Evolutionary conservation across 2,888 invertebrate genomes (phyloP).

Genomic region (Yponomeuta plumbellus): DNA sequence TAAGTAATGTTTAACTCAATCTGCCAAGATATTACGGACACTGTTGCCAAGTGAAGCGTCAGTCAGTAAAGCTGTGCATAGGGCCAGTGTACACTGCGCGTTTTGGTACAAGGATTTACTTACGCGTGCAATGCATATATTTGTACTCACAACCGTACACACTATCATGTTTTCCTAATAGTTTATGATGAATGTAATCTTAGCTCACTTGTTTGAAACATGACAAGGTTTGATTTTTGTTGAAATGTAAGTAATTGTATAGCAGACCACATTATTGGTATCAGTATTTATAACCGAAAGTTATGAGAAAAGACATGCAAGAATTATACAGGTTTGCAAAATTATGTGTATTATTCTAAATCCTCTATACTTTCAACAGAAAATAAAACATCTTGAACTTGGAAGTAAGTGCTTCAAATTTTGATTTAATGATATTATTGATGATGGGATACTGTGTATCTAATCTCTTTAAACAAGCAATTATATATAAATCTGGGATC

Average conservation of each 20-base stretch:
- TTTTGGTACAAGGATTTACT: too few species aligned
- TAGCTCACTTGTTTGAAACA: too few species aligned
- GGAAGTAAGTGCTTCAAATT: too few species aligned
- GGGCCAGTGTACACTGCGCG: too few species aligned
- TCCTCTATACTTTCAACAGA: not conserved
- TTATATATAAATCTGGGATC: too few species aligned
- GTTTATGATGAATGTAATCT: too few species aligned
- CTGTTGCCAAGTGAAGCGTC: not conserved
- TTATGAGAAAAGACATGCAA: conserved; percentile 34
- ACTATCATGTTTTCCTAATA: not conserved
- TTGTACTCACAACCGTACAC: conserved; percentile 5
- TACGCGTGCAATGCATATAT: not conserved
- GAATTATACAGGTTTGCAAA: conserved; percentile 64
- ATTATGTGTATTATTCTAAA: conserved; percentile 32
- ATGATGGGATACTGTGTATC: too few species aligned
- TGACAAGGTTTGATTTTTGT: too few species aligned
- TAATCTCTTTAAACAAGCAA: too few species aligned
- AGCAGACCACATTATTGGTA: conserved; percentile 34
- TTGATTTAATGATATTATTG: too few species aligned
- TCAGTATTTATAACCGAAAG: conserved; percentile 15
- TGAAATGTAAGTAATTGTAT: conserved; percentile 2
- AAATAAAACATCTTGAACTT: too few species aligned
- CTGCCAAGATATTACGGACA: conserved; percentile 13
- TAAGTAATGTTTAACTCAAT: conserved; percentile 3
- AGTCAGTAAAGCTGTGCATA: too few species aligned